These are phyloP conservation scores for Erinaceus europaeus DNA, from an alignment of 2,113 vertebrate species.

Conservation along the genomic window DNA sequence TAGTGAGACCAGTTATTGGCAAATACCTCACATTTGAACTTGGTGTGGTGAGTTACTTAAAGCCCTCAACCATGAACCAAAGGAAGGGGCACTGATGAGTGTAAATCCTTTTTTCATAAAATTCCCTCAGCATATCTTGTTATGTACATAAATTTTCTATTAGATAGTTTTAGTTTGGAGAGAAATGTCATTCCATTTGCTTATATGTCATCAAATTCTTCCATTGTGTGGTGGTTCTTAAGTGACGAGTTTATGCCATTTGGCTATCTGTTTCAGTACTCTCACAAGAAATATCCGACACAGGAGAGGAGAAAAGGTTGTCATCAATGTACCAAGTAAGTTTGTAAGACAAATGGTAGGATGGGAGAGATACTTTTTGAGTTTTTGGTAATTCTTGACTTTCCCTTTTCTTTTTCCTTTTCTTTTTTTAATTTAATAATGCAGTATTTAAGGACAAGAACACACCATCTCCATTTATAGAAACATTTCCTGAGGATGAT, in stretches of 20 bases:
- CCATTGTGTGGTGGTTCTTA: background rate
- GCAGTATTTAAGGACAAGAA: slow-evolving; percentile 95
- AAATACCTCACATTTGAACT: background rate
- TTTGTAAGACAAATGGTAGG: background rate
- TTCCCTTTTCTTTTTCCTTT: background rate
- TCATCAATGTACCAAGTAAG: slow-evolving; percentile 97
- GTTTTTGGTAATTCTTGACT: background rate
- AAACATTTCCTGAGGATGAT: slow-evolving; percentile 91
- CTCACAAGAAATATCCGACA: slow-evolving; percentile 97
- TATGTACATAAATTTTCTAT: background rate
- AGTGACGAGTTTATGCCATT: background rate
- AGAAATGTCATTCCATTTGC: background rate
- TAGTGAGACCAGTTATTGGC: background rate
- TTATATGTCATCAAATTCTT: background rate
- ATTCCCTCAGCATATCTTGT: background rate
- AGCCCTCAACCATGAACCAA: background rate
- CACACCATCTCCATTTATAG: slow-evolving; percentile 91
- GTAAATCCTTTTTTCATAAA: background rate
- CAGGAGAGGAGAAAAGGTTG: slow-evolving; percentile 96
- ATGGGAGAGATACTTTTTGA: background rate
- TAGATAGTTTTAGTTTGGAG: background rate
- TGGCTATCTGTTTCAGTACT: slow-evolving; percentile 83
- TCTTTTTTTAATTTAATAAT: slow-evolving; percentile 53
- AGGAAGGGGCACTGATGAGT: background rate
- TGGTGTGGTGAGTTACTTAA: background rate